A percentile compares a stretch with the other conserved stretches of the same genome.
Conservation (phyloP, 2,888 invertebrate species). For the Nomada hirtipes region DNA sequence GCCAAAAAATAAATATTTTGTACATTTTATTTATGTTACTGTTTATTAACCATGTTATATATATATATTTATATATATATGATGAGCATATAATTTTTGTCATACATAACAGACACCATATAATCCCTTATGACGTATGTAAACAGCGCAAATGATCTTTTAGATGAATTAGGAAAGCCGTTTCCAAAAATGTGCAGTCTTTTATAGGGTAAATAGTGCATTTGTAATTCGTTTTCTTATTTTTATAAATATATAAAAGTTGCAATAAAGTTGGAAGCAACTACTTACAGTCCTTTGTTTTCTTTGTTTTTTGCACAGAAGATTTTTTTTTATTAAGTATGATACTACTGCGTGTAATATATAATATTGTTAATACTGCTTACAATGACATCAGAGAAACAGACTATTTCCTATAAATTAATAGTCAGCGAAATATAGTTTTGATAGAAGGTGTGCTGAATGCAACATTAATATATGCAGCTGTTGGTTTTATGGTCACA, state of each 20-base stretch:
- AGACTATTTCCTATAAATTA: conserved; percentile 36
- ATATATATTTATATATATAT: conserved; percentile 32
- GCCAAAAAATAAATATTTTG: conserved; percentile 47
- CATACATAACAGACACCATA: conserved; percentile 53
- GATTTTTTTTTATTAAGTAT: conserved; percentile 22
- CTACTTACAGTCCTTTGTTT: conserved; percentile 10
- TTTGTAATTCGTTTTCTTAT: conserved; percentile 36
- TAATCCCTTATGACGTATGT: conserved; percentile 47
- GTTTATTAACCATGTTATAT: conserved; percentile 51
- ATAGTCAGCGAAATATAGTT: conserved; percentile 27
- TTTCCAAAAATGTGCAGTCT: conserved; percentile 45
- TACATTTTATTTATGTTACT: conserved; percentile 47
- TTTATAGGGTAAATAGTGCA: conserved; percentile 45
- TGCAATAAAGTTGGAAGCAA: conserved; percentile 43
- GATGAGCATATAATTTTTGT: conserved; percentile 52
- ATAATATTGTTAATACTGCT: conserved; percentile 50
- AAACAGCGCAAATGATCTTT: conserved; percentile 48
- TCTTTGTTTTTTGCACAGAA: conserved; percentile 28
- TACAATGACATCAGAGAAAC: conserved; percentile 40
- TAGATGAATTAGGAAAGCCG: conserved; percentile 49
- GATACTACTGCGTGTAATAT: conserved; percentile 32
- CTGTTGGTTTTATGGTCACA: conserved; percentile 42
- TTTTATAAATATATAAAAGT: conserved; percentile 55
- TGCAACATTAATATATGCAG: conserved; percentile 36
- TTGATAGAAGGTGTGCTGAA: conserved; percentile 37